Evolutionary conservation across 2,797 vertebrate genomes (phyloP), one percentile per base, ranked within the genome.

Genomic region (Acipenser ruthenus): DNA sequence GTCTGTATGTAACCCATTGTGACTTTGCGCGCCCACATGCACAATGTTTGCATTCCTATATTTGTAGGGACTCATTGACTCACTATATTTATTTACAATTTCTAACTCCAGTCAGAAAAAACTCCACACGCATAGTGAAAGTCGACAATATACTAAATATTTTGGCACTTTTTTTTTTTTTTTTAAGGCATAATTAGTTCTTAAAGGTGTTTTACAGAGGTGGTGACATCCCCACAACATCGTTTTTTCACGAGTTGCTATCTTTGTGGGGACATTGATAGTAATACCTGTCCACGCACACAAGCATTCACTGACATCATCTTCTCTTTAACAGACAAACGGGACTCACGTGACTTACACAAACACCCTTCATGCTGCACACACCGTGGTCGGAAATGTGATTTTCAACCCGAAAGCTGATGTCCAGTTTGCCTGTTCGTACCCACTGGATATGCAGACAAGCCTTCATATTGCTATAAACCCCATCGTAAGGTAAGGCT

Each of bases 361-460:
- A 71, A 83, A 77, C 69, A 76, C 69, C 23, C 75, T 84, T 11
- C 78, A 77, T 76, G 71, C 84, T 72, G 68, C 78, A 68, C 62
- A 15, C 6, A 50, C 52, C 64, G 65, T 67, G 0, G 50, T 69
- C 2, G 75, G 53, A 61, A 78, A 82, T 63, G 72, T 68, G 47
- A 74, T 84, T 68, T 85, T 86, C 47, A 50, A 70, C 7, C 8
- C 73, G 62, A 86, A 86, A 63, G 72, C 77, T 60, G 87, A 78
- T 56, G 70, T 85, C 68, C 85, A 86, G 67, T 93, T 93, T 70
- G 80, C 76, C 2, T 88, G 89, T 0, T 64, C 67, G 11, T 92
- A 87, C 69, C 80, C 88, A 0, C 75, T 90, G 77, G 78, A 88
- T 13, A 80, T 74, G 56, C 70, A 86, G 48, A 69, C 80, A 71